Percentiles rank a stretch among this genome's conserved stretches.
Conservation (phyloP, 2,113 vertebrate species). For the Anolis sagrei region DNA sequence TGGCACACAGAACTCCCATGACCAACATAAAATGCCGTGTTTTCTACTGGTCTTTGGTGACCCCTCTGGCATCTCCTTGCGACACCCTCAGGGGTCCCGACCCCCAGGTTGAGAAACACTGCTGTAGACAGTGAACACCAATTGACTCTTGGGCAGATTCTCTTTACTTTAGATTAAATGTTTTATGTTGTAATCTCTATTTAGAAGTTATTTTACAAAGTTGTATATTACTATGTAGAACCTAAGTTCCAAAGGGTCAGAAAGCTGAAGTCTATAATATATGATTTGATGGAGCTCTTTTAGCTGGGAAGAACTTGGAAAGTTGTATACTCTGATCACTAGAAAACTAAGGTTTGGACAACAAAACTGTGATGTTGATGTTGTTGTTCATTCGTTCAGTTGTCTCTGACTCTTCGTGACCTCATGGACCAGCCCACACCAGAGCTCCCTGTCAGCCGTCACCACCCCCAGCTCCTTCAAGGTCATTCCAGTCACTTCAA, state of each 20-base stretch:
- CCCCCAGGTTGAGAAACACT: no score
- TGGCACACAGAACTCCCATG: no score
- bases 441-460: no score
- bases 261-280: neutral
- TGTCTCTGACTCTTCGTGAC: no score
- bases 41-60: no score
- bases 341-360: neutral
- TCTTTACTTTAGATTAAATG: fast-evolving
- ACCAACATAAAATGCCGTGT: no score
- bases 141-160: neutral
- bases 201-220: neutral
- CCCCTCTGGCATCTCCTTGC: no score
- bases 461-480: no score
- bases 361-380: neutral
- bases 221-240: neutral
- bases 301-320: neutral
- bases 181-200: neutral
- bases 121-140: neutral
- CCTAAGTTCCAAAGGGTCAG: neutral
- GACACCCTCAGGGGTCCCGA: no score
- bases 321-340: neutral
- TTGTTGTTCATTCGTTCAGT: no score
- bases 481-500: no score
- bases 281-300: conserved; percentile 3
- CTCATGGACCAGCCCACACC: no score